A percentile compares a stretch with the other conserved stretches of the same genome.
phyloP scores from a whole-genome alignment of 2,888 invertebrate genomes.

The Eurois occulta region DNA sequence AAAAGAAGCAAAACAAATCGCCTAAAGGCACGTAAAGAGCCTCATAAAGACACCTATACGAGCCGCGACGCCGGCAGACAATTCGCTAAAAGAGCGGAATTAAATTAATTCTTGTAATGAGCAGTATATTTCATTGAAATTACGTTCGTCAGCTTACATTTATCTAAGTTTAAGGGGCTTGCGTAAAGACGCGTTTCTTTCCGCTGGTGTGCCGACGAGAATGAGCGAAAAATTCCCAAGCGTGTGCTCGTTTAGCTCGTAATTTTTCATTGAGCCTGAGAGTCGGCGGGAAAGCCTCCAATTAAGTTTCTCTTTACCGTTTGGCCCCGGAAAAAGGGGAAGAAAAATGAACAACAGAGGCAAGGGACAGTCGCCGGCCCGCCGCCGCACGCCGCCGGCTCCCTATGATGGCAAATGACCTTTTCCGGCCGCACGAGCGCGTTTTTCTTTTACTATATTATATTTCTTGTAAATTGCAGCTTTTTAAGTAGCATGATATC shows the following conservation, averaged over 20 bases:
- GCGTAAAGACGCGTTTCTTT: slow-evolving; percentile 84
- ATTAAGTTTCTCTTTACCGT: slow-evolving; percentile 90
- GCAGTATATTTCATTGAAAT: slow-evolving; percentile 83
- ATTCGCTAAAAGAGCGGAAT: slow-evolving; percentile 73
- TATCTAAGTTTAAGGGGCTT: slow-evolving; percentile 82
- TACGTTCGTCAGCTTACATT: slow-evolving; percentile 84
- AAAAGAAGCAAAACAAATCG: slow-evolving; percentile 43
- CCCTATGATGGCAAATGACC: slow-evolving; percentile 81
- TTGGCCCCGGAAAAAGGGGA: slow-evolving; percentile 84
- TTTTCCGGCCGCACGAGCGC: slow-evolving; percentile 69
- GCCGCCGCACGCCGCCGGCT: slow-evolving; percentile 68
- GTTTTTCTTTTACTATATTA: slow-evolving; percentile 68
- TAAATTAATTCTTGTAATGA: slow-evolving; percentile 81
- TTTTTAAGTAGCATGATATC: slow-evolving; percentile 63
- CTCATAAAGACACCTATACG: slow-evolving; percentile 61
- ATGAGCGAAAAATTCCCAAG: slow-evolving; percentile 87
- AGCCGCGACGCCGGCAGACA: slow-evolving; percentile 63
- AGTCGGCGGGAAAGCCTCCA: slow-evolving; percentile 89
- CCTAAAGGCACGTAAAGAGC: slow-evolving; percentile 39
- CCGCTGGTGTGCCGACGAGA: slow-evolving; percentile 76
- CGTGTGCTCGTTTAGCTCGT: slow-evolving; percentile 90
- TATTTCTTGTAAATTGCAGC: slow-evolving; percentile 69
- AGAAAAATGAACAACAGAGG: slow-evolving; percentile 88
- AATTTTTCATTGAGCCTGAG: slow-evolving; percentile 90
- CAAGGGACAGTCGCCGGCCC: slow-evolving; percentile 80